Percentiles rank a stretch among this genome's conserved stretches.
Evolutionary conservation across 2,797 vertebrate species (phyloP).

Genomic region (Sebastes goodei): DNA sequence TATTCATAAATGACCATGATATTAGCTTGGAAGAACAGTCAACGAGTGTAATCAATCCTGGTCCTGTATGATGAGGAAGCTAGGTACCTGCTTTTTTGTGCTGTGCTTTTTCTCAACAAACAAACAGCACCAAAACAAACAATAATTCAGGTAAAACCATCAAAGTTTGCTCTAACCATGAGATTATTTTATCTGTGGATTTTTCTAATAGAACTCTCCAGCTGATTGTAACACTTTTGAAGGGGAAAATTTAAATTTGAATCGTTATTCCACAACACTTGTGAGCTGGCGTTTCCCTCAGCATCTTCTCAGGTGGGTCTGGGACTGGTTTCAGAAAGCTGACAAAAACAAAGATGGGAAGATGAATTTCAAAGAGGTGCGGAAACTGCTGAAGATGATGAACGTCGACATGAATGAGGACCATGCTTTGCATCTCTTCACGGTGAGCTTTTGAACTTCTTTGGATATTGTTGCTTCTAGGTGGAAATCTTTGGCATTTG

Average conservation of each 20-base stretch:
- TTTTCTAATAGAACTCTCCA: not conserved
- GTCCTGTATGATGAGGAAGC: not conserved
- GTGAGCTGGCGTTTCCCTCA: constrained; percentile 50
- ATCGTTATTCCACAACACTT: not conserved
- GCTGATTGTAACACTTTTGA: not conserved
- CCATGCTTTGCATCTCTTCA: constrained; percentile 89
- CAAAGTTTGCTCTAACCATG: not conserved
- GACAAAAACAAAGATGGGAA: constrained; percentile 95
- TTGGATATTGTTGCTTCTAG: not conserved
- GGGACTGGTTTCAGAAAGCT: constrained; percentile 94
- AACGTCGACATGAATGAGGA: constrained; percentile 95
- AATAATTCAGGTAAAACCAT: not conserved
- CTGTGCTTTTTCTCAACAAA: not conserved
- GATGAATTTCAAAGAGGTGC: constrained; percentile 94
- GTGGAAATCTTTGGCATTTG: not conserved
- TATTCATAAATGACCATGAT: not conserved
- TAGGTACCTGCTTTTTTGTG: not conserved
- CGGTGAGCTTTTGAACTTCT: constrained; percentile 70
- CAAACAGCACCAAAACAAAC: not conserved
- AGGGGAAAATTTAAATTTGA: not conserved
- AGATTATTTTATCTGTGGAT: not conserved
- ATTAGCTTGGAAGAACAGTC: not conserved
- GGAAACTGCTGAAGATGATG: constrained; percentile 92
- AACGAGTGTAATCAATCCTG: not conserved
- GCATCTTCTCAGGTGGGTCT: constrained; percentile 86